Evolutionary conservation across 2,888 invertebrate genomes (phyloP).

Genomic region (Gibbula magus): DNA sequence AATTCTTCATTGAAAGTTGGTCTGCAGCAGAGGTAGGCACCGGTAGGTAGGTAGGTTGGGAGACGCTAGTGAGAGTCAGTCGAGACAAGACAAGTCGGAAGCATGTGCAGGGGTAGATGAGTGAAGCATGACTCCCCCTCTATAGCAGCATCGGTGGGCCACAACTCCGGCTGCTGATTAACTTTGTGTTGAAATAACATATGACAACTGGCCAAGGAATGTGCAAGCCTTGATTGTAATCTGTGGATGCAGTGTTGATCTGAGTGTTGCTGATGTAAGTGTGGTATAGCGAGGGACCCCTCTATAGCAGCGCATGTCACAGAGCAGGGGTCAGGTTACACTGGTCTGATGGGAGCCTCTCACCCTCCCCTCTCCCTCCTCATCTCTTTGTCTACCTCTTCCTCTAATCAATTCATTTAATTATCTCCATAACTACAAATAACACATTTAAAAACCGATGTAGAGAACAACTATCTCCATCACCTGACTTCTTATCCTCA

Average conservation of each 20-base stretch:
- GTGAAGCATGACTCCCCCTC: conserved; percentile 1
- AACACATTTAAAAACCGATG: no score
- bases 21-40: neutral
- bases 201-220: neutral
- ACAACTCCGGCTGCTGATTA: neutral
- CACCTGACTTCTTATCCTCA: no score
- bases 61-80: neutral
- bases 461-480: no score
- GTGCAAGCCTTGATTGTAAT: neutral
- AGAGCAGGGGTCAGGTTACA: neutral
- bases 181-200: neutral
- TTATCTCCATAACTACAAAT: no score
- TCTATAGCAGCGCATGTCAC: neutral
- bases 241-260: neutral
- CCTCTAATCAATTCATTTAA: neutral
- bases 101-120: conserved; percentile 19
- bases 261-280: neutral
- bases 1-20: neutral
- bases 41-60: neutral
- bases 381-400: neutral
- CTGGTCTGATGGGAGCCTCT: conserved; percentile 9
- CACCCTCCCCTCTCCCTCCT: neutral
- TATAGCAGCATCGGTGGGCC: neutral
- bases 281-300: neutral
- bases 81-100: conserved; percentile 12